phyloP scores from a whole-genome alignment of 2,888 invertebrate species.

The Agrenia bidenticulata region DNA sequence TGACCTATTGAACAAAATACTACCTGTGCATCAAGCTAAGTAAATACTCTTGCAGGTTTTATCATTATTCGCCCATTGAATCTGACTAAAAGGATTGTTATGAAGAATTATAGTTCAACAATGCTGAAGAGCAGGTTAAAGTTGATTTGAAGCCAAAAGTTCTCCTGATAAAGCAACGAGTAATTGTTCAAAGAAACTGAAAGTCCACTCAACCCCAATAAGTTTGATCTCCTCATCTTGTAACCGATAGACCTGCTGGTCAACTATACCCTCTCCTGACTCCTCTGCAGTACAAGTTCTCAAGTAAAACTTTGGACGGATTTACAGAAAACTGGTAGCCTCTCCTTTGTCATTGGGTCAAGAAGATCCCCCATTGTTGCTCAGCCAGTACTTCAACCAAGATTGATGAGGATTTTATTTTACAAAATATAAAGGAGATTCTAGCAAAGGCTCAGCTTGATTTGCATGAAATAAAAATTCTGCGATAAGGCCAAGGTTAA shows the following conservation, averaged over 20 bases:
- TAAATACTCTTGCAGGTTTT: too few species aligned
- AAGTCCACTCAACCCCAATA: not conserved
- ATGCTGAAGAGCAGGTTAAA: not conserved
- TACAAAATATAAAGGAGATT: too few species aligned
- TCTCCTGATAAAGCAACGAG: not conserved
- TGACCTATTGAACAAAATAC: constrained; percentile 14
- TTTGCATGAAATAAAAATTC: not conserved
- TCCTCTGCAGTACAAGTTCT: too few species aligned
- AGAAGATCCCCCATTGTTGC: not conserved
- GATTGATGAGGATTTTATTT: too few species aligned
- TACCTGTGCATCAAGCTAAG: not conserved
- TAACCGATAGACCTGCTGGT: constrained; percentile 16
- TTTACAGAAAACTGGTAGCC: too few species aligned
- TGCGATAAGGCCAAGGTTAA: constrained; percentile 18
- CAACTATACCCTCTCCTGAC: not conserved
- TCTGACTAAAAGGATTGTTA: too few species aligned
- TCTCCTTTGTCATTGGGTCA: constrained; percentile 4
- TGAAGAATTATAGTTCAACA: not conserved
- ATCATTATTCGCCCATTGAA: too few species aligned
- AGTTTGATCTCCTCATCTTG: not conserved
- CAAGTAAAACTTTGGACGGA: too few species aligned
- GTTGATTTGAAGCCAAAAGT: constrained; percentile 1
- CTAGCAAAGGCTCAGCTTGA: not conserved
- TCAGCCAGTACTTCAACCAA: too few species aligned
- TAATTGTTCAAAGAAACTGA: not conserved